Conservation (phyloP, 2,888 invertebrate genomes). For the Euplagia quadripunctaria region DNA sequence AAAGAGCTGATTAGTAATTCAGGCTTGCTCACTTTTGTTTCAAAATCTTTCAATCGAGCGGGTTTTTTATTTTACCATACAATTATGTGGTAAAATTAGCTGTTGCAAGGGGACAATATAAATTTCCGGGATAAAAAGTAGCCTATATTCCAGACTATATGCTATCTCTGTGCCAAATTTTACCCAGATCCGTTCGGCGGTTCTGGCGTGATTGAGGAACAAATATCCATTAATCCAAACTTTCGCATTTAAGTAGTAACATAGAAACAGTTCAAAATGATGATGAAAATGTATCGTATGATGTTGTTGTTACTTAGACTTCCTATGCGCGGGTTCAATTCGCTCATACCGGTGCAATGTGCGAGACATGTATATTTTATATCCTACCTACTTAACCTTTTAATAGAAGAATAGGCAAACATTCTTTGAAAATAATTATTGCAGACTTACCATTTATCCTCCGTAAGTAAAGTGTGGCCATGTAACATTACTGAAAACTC, state of each 20-base stretch:
- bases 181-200: too few relatives aligned
- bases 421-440: too few relatives aligned
- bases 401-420: background rate
- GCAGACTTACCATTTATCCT: background rate
- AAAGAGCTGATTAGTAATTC: conserved; percentile 57
- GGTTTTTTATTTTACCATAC: conserved; percentile 6
- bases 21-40: conserved; percentile 32
- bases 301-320: conserved; percentile 72
- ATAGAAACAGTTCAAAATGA: conserved; percentile 11
- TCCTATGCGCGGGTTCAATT: conserved; percentile 76
- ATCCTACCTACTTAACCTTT: background rate
- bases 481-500: background rate
- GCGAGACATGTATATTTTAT: conserved; percentile 63
- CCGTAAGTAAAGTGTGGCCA: background rate
- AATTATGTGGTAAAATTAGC: too few relatives aligned
- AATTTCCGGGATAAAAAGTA: too few relatives aligned
- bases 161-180: too few relatives aligned
- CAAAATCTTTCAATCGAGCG: conserved; percentile 30
- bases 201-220: too few relatives aligned
- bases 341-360: conserved; percentile 56
- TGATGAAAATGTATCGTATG: conserved; percentile 48
- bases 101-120: too few relatives aligned
- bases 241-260: conserved; percentile 5
- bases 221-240: too few relatives aligned
- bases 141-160: too few relatives aligned